Percentiles rank a stretch among this genome's conserved stretches.
phyloP scores from a whole-genome alignment of 92 coral and sea anemone species.

The Anthopleura xanthogrammica region DNA sequence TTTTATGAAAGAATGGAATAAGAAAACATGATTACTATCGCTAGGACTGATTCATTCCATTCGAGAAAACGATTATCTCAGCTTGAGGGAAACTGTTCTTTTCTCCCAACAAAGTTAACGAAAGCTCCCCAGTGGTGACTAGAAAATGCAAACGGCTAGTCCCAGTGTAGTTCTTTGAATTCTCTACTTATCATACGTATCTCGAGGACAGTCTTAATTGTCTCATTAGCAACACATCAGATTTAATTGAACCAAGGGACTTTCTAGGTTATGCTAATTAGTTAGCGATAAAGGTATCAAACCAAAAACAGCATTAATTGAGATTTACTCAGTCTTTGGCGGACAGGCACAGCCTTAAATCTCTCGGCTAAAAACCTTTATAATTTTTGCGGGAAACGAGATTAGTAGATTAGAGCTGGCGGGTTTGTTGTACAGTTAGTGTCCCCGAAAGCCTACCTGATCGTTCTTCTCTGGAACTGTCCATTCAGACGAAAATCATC shows the following conservation, averaged over 20 bases:
- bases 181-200: background rate
- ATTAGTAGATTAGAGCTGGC: background rate
- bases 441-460: too few species aligned
- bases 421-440: background rate
- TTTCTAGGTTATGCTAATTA: conserved; percentile 16
- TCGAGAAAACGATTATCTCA: background rate
- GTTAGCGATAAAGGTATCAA: background rate
- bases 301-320: background rate
- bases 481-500: background rate
- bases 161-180: conserved; percentile 2
- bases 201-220: conserved; percentile 21
- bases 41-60: background rate
- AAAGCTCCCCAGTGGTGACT: background rate
- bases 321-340: background rate
- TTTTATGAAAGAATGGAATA: background rate
- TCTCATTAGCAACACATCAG: conserved; percentile 17
- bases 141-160: background rate
- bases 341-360: background rate
- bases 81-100: background rate
- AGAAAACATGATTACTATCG: background rate
- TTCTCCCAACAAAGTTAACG: background rate
- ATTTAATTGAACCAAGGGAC: conserved; percentile 12
- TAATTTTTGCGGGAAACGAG: background rate
- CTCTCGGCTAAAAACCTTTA: background rate
- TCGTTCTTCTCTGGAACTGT: too few species aligned